Evolutionary conservation across 2,888 invertebrate species (phyloP).

Genomic region (Chironomus riparius): DNA sequence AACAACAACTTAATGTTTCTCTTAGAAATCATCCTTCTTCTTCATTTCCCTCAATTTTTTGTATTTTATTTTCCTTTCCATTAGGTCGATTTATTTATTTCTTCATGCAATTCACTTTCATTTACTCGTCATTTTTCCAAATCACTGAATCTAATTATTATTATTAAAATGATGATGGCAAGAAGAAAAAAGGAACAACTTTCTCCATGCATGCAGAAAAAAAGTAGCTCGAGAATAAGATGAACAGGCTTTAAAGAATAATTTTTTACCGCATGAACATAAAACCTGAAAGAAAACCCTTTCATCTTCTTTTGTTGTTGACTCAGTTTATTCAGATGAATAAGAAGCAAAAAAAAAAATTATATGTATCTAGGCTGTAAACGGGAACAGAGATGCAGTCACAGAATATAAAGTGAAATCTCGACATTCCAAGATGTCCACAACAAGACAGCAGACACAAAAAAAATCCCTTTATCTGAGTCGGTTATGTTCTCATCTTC

Average conservation of each 20-base stretch:
- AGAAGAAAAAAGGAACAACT: neutral
- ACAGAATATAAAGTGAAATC: too few relatives aligned
- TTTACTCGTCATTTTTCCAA: neutral
- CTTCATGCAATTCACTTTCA: neutral
- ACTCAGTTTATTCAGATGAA: neutral
- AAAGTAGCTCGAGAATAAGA: neutral
- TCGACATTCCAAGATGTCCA: too few relatives aligned
- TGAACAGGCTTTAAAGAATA: too few relatives aligned
- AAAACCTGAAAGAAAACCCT: slow-evolving; percentile 18
- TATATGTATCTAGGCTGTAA: neutral
- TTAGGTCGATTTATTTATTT: neutral
- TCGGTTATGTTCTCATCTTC: too few relatives aligned
- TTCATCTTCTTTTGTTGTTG: neutral
- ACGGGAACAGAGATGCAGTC: too few relatives aligned
- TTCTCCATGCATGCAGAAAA: neutral
- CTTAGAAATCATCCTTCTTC: too few relatives aligned
- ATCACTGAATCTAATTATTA: neutral
- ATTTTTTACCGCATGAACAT: neutral
- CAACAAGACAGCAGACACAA: too few relatives aligned
- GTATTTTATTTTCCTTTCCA: neutral
- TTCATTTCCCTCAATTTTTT: too few relatives aligned
- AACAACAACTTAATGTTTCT: too few relatives aligned
- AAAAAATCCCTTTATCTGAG: too few relatives aligned
- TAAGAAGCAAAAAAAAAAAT: neutral
- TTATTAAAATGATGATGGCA: neutral